These are phyloP conservation scores for Eolophus roseicapilla DNA, from an alignment of 2,113 vertebrate genomes.

Conservation along the genomic window DNA sequence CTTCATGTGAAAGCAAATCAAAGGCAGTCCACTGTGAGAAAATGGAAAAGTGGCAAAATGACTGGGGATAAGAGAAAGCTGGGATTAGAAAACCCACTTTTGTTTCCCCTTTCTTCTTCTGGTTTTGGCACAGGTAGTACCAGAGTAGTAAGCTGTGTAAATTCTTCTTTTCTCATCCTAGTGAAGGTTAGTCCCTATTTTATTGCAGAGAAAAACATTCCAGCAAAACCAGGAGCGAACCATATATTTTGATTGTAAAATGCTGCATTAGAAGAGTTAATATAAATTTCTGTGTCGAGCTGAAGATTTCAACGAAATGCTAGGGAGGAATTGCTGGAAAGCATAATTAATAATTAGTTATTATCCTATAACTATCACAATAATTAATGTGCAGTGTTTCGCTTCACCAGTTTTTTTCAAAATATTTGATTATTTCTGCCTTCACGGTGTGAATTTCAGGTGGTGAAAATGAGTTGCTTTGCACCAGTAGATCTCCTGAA, in stretches of 20 bases:
- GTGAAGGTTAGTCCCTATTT: neutral
- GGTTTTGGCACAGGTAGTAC: neutral
- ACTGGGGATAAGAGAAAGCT: neutral
- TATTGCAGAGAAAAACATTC: neutral
- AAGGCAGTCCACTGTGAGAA: neutral
- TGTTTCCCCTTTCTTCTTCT: neutral
- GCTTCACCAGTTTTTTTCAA: constrained; percentile 47
- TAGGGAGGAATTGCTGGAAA: constrained; percentile 20
- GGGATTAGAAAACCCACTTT: neutral
- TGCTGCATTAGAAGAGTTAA: constrained; percentile 10
- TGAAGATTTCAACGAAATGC: constrained; percentile 14
- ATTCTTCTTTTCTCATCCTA: neutral
- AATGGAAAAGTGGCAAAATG: neutral
- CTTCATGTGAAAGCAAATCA: constrained; percentile 29
- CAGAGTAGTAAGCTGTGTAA: neutral
- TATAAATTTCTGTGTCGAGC: neutral
- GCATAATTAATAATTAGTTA: constrained; percentile 61
- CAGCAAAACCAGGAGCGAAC: neutral
- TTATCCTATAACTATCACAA: constrained; percentile 49
- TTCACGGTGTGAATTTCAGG: constrained; percentile 31
- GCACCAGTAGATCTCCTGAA: constrained; percentile 57
- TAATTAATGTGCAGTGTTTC: constrained; percentile 57
- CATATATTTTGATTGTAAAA: constrained; percentile 21
- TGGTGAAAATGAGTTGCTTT: constrained; percentile 62
- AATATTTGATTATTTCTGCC: constrained; percentile 68